phyloP scores from a whole-genome alignment of 2,797 vertebrate species.

The Myiotriccus ornatus region DNA sequence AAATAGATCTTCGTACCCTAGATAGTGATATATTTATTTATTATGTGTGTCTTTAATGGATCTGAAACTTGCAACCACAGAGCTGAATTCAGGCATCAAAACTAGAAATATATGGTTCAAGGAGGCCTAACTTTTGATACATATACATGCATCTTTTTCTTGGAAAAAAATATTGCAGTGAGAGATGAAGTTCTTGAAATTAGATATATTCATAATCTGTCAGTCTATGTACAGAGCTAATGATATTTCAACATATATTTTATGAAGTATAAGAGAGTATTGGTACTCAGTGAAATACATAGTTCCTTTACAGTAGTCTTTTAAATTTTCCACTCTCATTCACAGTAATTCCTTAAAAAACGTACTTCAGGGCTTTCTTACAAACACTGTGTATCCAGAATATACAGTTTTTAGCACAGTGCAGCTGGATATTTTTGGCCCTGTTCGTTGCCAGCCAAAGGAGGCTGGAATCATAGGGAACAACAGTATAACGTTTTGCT shows the following conservation, averaged over 20 bases:
- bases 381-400: fast-evolving
- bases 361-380: background rate
- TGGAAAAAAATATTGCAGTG: background rate
- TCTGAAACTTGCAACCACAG: background rate
- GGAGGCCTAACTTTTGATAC: background rate
- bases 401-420: background rate
- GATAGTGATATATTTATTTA: background rate
- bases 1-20: background rate
- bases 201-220: background rate
- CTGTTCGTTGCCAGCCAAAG: background rate
- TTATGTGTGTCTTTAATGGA: background rate
- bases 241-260: background rate
- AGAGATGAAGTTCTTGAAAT: background rate
- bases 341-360: background rate
- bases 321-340: background rate
- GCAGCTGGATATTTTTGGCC: background rate
- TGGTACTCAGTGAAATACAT: background rate
- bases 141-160: background rate
- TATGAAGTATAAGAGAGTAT: background rate
- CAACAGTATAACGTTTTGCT: background rate
- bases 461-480: background rate
- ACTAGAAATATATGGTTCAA: background rate
- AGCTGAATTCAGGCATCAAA: background rate
- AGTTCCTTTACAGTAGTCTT: background rate
- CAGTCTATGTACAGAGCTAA: background rate